Conservation (phyloP, 2,888 invertebrate genomes). For the Acleris sparsana region DNA sequence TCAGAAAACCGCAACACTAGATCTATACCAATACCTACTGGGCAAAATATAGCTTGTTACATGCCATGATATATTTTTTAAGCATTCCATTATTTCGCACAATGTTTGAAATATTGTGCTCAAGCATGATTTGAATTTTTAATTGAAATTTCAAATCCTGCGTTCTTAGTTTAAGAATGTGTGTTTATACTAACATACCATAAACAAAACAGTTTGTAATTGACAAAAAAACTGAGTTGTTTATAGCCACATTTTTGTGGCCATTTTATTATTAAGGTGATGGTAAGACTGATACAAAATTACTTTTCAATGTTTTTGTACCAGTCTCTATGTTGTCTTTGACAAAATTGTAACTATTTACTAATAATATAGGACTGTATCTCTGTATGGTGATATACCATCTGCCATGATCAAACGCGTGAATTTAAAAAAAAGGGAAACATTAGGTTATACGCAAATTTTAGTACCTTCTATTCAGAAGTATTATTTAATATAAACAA, state of each 20-base stretch:
- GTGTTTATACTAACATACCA: slow-evolving; percentile 68
- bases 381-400: slow-evolving; percentile 37
- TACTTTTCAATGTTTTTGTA: slow-evolving; percentile 41
- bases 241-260: slow-evolving; percentile 35
- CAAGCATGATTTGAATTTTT: slow-evolving; percentile 21
- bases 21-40: no score
- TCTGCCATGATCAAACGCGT: slow-evolving; percentile 38
- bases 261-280: slow-evolving; percentile 61
- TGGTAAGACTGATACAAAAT: slow-evolving; percentile 58
- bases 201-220: slow-evolving; percentile 31
- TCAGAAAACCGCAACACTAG: no score
- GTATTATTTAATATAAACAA: no score
- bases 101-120: slow-evolving; percentile 42
- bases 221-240: slow-evolving; percentile 39
- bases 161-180: slow-evolving; percentile 57
- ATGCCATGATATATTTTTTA: not conserved
- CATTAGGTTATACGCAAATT: no score
- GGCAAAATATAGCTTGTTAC: no score
- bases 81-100: slow-evolving; percentile 35
- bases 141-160: slow-evolving; percentile 44
- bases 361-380: slow-evolving; percentile 51
- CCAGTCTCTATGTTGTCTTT: slow-evolving; percentile 61
- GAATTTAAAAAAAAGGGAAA: no score
- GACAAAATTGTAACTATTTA: slow-evolving; percentile 58
- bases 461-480: no score